Percentiles rank a stretch among this genome's conserved stretches.
phyloP scores from a whole-genome alignment of 2,113 vertebrate species.

The Grammatotria lemairii region DNA sequence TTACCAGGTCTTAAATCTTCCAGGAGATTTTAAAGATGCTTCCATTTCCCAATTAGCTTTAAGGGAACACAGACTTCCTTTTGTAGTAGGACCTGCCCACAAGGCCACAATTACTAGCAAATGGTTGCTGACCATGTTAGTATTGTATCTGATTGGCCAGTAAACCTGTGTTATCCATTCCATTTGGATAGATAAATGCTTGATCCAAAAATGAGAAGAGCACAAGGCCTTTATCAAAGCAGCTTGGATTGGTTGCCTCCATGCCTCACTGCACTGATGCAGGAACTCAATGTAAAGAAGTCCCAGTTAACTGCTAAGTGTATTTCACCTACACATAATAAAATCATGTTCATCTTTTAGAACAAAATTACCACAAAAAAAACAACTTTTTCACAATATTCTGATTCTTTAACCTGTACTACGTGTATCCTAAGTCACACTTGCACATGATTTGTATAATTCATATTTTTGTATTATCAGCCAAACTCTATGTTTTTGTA shows the following conservation, averaged over 20 bases:
- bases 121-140: neutral
- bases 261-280: neutral
- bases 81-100: neutral
- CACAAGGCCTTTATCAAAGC: neutral
- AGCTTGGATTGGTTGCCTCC: neutral
- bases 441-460: neutral
- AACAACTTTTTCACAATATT: neutral
- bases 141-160: neutral
- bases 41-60: neutral
- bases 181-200: neutral
- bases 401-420: neutral
- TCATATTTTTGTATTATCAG: neutral
- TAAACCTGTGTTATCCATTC: neutral
- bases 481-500: neutral
- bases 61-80: neutral
- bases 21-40: neutral
- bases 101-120: neutral
- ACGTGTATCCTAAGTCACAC: neutral
- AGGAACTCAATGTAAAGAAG: neutral
- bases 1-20: neutral
- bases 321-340: neutral
- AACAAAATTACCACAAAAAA: neutral
- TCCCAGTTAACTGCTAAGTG: neutral
- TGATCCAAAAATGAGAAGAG: neutral
- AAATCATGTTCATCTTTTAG: neutral